A percentile compares a stretch with the other conserved stretches of the same genome.
phyloP scores from a whole-genome alignment of 2,888 invertebrate genomes.

The Synanthedon vespiformis region DNA sequence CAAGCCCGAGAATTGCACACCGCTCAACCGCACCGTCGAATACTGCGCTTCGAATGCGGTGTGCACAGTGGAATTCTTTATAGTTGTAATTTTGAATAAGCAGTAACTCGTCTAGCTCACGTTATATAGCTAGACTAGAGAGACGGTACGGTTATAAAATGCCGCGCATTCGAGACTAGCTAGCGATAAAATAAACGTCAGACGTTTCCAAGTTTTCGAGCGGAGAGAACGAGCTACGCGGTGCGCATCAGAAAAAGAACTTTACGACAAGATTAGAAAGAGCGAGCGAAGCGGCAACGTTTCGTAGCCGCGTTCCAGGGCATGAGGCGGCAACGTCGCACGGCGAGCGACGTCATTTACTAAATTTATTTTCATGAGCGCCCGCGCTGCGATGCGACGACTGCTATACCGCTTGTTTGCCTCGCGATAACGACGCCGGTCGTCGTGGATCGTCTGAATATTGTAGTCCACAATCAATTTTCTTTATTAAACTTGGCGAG shows the following conservation, averaged over 20 bases:
- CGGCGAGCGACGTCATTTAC: slow-evolving; percentile 67
- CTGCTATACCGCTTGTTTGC: slow-evolving; percentile 39
- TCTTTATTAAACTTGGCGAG: slow-evolving; percentile 15
- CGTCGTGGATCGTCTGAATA: slow-evolving; percentile 46
- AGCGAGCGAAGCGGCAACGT: slow-evolving; percentile 64
- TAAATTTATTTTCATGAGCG: slow-evolving; percentile 68
- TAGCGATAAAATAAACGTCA: slow-evolving; percentile 66
- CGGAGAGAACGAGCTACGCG: slow-evolving; percentile 63
- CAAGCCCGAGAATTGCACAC: slow-evolving; percentile 42
- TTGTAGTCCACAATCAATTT: slow-evolving; percentile 36
- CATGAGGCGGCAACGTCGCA: slow-evolving; percentile 58
- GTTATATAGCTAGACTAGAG: slow-evolving; percentile 17
- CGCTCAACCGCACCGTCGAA: slow-evolving; percentile 22
- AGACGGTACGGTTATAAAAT: slow-evolving; percentile 55
- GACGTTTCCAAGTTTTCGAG: slow-evolving; percentile 63
- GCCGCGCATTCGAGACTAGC: slow-evolving; percentile 53
- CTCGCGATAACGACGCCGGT: slow-evolving; percentile 42
- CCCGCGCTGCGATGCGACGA: slow-evolving; percentile 54
- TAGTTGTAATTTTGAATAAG: slow-evolving; percentile 54
- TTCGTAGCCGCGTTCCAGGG: slow-evolving; percentile 64
- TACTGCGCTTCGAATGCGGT: slow-evolving; percentile 14
- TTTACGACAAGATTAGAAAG: slow-evolving; percentile 72
- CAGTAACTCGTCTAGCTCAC: slow-evolving; percentile 38
- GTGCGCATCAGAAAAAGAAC: slow-evolving; percentile 70
- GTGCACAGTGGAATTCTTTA: slow-evolving; percentile 37